Base-by-base conservation (phyloP, 92 coral and sea anemone species). In the Epizoanthus fatuus region DNA sequence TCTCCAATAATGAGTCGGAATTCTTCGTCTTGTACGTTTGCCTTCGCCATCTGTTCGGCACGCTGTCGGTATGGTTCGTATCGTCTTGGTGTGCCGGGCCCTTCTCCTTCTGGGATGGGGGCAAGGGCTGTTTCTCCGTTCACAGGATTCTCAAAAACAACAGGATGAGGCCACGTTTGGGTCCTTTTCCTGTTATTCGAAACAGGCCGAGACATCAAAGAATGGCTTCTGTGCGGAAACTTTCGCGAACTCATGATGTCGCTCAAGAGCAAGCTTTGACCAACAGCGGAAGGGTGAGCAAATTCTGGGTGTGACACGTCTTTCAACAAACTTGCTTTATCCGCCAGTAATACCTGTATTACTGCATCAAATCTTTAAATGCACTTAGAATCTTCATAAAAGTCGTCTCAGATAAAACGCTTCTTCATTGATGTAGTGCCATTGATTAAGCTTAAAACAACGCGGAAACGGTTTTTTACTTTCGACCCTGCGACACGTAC, bases 1-100 rank as follows among this genome's bases (percentile, higher is more conserved):
- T 93, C 94, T 8, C 83, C 62, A 17, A 93, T 93, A n/a, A 93
- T 65, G 13, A 55, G 52, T 12, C 93, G 79, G 32, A 91, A 63
- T 38, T 88, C 88, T 58, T 63, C 86, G 32, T 93, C 94, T 82
- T 93, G 96, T 5, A 88, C 79, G 35, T 56, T 77, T 15, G 38
- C 65, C 52, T 80, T 79, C 17, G 84, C 22, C 22, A 67, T 39
- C 9, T 85, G 72, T 55, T 69, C 60, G 20, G 83, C 91, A 2
- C 2, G 12, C 8, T 2, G 8, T 25, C 4, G 47, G 32, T 3
- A 72, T 4, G 54, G 25, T 63, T 7, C 37, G 47, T 20, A 20
- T 9, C 15, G 56, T 19, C 39, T 20, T 58, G 60, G 58, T 39
- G 56, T 19, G 1, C n/a, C 63, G 35, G 56, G 57, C 5, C 45